Base-by-base conservation (phyloP, 1,140 invertebrate genomes). In the Leptestheria dahalacensis region DNA sequence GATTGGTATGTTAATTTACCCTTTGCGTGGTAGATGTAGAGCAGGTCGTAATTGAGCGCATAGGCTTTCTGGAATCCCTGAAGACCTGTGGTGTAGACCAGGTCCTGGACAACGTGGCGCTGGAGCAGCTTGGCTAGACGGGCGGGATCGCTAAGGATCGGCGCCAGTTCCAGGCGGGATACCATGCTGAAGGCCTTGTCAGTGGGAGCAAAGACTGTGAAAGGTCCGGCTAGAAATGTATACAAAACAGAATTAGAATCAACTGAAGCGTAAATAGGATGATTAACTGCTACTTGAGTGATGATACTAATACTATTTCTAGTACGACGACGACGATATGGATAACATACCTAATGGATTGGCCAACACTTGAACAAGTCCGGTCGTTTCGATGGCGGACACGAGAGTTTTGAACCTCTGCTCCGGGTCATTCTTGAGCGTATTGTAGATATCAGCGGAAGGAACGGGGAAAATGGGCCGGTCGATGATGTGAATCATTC, bases 401-500 rank as follows among this genome's bases (percentile, higher is more conserved):
- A 57, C 24, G 2, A 64, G 56, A 20, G 54, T 59, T 9, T 29
- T 63, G 53, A 64, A 64, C 25, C 58, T 48, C 51, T 52, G 25
- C 2, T 58, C 21, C 1, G 64, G 60, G 29, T 62, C 63, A 24
- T 10, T 29, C 18, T 60, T 49, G 20, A 65, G 47, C 0, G 62
- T 59, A 15, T 21, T 24, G n/a, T 56, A 56, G 26, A 65, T 48
- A 26, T 64, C 59, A 15, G 57, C 64, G 21, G 59, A 67, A 1
- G 68, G 66, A 3, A 70, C 59, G 6, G 73, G 73, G 49, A 68
- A 65, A 3, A 74, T 56, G 20, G 72, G 66, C 63, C 66, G 65
- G 61, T 73, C 71, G 2, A 75, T 66, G 10, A 72, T 67, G 60
- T 74, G 70, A 1, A 74, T 52, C 9, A 73, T 57, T 9, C 71